A percentile compares a stretch with the other conserved stretches of the same genome.
Evolutionary conservation across 2,888 invertebrate genomes (phyloP).

Genomic region (Drosophila mayaguana): DNA sequence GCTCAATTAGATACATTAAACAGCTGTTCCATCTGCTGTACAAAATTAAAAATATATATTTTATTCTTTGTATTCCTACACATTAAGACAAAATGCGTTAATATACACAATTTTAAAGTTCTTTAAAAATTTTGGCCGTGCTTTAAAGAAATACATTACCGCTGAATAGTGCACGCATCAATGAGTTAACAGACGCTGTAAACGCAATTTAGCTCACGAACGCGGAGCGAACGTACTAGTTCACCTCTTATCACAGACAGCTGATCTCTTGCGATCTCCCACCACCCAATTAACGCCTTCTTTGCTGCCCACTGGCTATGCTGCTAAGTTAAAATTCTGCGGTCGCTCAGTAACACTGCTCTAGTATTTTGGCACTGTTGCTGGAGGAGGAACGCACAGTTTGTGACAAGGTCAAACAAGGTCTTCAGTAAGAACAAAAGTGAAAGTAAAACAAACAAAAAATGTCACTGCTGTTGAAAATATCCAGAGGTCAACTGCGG

Average conservation of each 20-base stretch:
- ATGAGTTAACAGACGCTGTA: slow-evolving; percentile 7
- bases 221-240: slow-evolving; percentile 10
- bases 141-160: background rate
- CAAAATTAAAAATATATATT: background rate
- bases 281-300: slow-evolving; percentile 10
- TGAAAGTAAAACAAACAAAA: slow-evolving; percentile 51
- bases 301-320: background rate
- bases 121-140: background rate
- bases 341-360: slow-evolving; percentile 35
- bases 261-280: slow-evolving; percentile 23
- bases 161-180: background rate
- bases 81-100: background rate
- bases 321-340: slow-evolving; percentile 21
- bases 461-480: slow-evolving; percentile 56
- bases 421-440: slow-evolving; percentile 61
- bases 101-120: background rate
- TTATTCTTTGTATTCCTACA: background rate
- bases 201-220: background rate
- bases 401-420: slow-evolving; percentile 79
- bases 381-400: slow-evolving; percentile 23
- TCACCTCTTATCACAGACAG: slow-evolving; percentile 46
- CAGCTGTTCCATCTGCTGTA: background rate
- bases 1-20: background rate
- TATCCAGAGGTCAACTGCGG: slow-evolving; percentile 3
- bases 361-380: slow-evolving; percentile 17